Evolutionary conservation across 2,113 vertebrate genomes (phyloP).

Genomic region (Oreochromis tanganicae): DNA sequence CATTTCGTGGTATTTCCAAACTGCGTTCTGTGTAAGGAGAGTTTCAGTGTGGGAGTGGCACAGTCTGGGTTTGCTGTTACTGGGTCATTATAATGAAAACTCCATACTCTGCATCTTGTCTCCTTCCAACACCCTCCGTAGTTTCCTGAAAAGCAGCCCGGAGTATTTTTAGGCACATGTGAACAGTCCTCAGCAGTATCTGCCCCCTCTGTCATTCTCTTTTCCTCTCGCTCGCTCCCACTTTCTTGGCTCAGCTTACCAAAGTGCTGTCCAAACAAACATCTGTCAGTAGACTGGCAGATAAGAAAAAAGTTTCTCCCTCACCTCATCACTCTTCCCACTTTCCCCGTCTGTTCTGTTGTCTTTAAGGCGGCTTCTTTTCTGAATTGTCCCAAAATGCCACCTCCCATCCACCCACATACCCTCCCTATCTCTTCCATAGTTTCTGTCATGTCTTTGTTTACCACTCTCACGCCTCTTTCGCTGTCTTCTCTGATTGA

Average conservation of each 20-base stretch:
- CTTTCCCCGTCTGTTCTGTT: slow-evolving; percentile 5
- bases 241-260: not conserved
- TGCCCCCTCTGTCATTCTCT: not conserved
- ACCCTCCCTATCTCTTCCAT: not conserved
- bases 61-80: not conserved
- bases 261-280: slow-evolving; percentile 19
- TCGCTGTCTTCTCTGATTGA: not conserved
- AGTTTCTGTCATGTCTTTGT: slow-evolving; percentile 29
- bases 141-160: slow-evolving; percentile 47
- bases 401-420: not conserved
- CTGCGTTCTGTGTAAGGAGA: not conserved
- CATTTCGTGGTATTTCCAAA: not conserved
- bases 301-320: slow-evolving; percentile 26
- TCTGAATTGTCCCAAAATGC: not conserved
- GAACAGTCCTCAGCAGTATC: slow-evolving; percentile 1
- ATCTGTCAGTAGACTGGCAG: slow-evolving; percentile 17
- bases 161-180: slow-evolving; percentile 36
- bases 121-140: slow-evolving; percentile 35
- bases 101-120: not conserved
- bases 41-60: not conserved
- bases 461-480: slow-evolving; percentile 39
- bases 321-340: slow-evolving; percentile 4
- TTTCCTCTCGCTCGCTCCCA: not conserved
- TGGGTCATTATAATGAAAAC: not conserved
- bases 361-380: not conserved